phyloP scores from a whole-genome alignment of 1,140 invertebrate species.

The Eriosoma lanigerum region DNA sequence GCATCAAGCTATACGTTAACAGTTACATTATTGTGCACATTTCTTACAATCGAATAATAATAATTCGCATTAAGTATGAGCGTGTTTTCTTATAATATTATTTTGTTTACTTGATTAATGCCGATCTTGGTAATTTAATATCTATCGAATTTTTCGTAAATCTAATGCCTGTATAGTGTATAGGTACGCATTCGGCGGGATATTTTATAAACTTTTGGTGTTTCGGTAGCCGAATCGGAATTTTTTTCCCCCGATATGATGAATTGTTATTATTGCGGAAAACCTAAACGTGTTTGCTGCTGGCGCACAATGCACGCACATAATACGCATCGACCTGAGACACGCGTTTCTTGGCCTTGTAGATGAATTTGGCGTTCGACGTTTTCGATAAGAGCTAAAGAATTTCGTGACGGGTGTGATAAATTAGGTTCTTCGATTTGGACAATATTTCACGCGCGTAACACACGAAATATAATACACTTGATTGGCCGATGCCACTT shows the following conservation, averaged over 20 bases:
- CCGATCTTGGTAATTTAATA: too few species aligned
- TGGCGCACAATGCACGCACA: conserved; percentile 17
- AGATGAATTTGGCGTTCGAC: conserved; percentile 17
- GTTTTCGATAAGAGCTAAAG: conserved; percentile 29
- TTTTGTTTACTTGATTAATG: too few species aligned
- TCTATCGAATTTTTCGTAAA: too few species aligned
- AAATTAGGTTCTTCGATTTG: conserved; percentile 34
- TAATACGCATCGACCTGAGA: not conserved
- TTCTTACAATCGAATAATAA: too few species aligned
- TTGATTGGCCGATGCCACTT: conserved; percentile 14
- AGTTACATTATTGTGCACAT: too few species aligned
- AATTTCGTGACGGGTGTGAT: conserved; percentile 45
- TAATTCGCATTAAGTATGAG: too few species aligned
- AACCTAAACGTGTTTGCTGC: not conserved
- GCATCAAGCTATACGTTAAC: too few species aligned
- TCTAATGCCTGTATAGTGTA: too few species aligned
- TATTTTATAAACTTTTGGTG: too few species aligned
- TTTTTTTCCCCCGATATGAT: conserved; percentile 29
- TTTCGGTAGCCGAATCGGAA: too few species aligned
- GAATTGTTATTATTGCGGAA: conserved; percentile 15
- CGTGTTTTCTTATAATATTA: too few species aligned
- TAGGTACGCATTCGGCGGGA: too few species aligned
- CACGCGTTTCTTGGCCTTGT: not conserved
- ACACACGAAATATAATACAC: conserved; percentile 35
- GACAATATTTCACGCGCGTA: conserved; percentile 31